A percentile compares a stretch with the other conserved stretches of the same genome.
Conservation (phyloP, 2,113 vertebrate species). For the Pachypanchax playfairii region DNA sequence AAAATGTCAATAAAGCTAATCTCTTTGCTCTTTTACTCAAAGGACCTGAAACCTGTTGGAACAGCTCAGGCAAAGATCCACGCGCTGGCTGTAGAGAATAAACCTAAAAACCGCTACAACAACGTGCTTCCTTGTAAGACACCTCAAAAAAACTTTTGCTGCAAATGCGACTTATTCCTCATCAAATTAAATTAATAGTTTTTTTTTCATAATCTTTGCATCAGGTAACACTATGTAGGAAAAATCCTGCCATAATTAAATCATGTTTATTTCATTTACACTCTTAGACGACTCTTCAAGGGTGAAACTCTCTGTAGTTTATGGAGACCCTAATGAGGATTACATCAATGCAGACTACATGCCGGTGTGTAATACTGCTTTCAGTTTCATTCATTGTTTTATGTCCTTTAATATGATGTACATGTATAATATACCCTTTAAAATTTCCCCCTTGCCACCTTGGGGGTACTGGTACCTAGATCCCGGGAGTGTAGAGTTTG, state of each 20-base stretch:
- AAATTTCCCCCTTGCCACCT: neutral
- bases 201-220: no score
- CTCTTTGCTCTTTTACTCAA: neutral
- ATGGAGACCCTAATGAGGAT: constrained; percentile 81
- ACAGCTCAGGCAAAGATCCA: constrained; percentile 82
- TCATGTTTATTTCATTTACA: constrained; percentile 21
- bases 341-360: constrained; percentile 98
- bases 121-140: constrained; percentile 96
- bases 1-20: neutral
- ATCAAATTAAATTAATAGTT: no score
- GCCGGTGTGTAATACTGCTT: constrained; percentile 80
- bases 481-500: no score
- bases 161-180: constrained; percentile 9
- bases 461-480: no score
- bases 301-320: constrained; percentile 88
- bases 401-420: constrained; percentile 1
- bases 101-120: constrained; percentile 94
- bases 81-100: constrained; percentile 88
- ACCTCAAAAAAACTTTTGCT: constrained; percentile 16
- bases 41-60: constrained; percentile 90
- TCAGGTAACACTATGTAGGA: neutral
- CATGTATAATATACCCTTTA: no score
- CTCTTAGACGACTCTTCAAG: constrained; percentile 90
- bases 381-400: constrained; percentile 19
- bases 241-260: accelerated